A percentile compares a stretch with the other conserved stretches of the same genome.
phyloP scores from a whole-genome alignment of 2,888 invertebrate genomes.

The Lycophotia porphyrea region DNA sequence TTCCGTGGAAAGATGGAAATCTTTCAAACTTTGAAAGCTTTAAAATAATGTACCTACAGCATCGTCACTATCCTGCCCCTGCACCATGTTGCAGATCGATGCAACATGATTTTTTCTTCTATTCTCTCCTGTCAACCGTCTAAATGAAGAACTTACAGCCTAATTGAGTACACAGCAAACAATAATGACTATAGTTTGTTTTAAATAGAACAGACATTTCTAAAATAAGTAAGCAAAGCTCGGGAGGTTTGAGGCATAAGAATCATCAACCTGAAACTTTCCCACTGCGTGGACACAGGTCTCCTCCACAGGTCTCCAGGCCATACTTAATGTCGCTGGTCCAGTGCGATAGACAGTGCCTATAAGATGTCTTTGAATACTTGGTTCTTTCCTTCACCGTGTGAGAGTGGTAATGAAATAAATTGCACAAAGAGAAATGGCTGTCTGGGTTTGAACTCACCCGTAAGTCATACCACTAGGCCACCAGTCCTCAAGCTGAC shows the following conservation, averaged over 20 bases:
- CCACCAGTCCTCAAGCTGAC: background rate
- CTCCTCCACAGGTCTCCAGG: too few species aligned
- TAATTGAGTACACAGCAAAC: too few species aligned
- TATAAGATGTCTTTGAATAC: too few species aligned
- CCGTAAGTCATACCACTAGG: too few species aligned
- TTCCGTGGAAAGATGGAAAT: constrained; percentile 16
- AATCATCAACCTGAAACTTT: background rate
- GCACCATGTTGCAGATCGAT: background rate
- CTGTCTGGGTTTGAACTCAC: too few species aligned
- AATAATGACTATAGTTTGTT: background rate
- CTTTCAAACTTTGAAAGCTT: background rate
- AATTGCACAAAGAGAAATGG: too few species aligned
- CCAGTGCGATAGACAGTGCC: background rate
- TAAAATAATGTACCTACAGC: background rate
- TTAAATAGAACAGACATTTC: background rate
- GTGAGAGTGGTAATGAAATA: background rate
- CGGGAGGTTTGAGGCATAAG: background rate
- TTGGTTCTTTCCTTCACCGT: too few species aligned
- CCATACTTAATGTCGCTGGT: background rate
- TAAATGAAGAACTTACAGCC: background rate
- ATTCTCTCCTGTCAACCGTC: background rate
- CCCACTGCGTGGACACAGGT: background rate
- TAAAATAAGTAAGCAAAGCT: too few species aligned
- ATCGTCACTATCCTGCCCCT: background rate
- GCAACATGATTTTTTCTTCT: background rate